These are phyloP conservation scores for Accipiter virgatus DNA, from an alignment of 2,113 vertebrate species.

Conservation along the genomic window DNA sequence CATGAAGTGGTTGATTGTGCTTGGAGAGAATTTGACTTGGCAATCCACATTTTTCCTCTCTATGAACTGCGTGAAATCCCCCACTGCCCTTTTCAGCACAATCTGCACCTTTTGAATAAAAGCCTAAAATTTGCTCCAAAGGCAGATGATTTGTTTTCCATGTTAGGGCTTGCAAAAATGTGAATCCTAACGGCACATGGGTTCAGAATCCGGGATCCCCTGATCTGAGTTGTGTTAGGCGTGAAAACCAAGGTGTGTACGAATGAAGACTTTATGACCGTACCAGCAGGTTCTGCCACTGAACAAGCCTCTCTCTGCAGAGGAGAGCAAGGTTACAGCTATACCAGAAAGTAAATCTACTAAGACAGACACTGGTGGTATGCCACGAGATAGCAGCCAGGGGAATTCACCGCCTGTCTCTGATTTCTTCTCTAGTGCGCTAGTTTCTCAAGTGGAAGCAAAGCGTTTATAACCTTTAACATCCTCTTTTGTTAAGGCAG, in stretches of 20 bases:
- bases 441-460: background rate
- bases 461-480: background rate
- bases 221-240: background rate
- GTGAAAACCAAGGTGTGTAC: background rate
- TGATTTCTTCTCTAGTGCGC: background rate
- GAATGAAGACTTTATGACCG: rapidly evolving
- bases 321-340: background rate
- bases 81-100: background rate
- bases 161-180: background rate
- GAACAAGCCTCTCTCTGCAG: background rate
- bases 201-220: background rate
- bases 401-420: background rate
- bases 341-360: background rate
- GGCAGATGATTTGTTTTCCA: background rate
- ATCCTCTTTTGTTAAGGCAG: background rate
- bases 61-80: background rate
- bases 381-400: background rate
- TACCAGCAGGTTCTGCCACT: background rate
- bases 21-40: background rate
- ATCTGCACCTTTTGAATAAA: background rate
- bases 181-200: background rate
- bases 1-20: background rate
- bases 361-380: background rate
- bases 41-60: background rate
- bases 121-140: background rate